These are phyloP conservation scores for Cololabis saira DNA, from an alignment of 2,113 vertebrate species.

Conservation along the genomic window DNA sequence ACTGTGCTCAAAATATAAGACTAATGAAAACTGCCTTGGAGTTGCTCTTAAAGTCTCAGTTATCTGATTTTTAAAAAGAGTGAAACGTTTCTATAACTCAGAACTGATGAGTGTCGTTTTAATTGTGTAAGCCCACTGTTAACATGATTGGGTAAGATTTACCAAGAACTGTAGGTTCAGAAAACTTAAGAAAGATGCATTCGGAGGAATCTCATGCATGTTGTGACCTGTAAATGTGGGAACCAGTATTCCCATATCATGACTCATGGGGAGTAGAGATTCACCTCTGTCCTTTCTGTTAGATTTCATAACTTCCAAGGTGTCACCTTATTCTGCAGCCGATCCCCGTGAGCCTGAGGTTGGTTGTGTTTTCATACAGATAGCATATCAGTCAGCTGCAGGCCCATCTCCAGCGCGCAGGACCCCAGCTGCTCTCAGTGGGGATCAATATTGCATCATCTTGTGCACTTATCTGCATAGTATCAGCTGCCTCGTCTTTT, in stretches of 20 bases:
- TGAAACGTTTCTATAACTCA: not conserved
- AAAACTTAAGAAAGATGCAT: not conserved
- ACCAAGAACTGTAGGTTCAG: not conserved
- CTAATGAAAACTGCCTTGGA: no score
- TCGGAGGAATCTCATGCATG: not conserved
- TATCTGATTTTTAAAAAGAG: not conserved
- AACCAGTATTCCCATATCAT: not conserved
- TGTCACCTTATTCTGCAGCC: constrained; percentile 27
- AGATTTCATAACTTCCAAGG: constrained; percentile 14
- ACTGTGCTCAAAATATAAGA: constrained; percentile 26
- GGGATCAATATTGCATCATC: constrained; percentile 68
- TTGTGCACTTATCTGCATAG: not conserved
- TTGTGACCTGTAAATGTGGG: not conserved
- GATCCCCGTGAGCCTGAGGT: constrained; percentile 12
- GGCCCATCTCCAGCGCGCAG: not conserved
- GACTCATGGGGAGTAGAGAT: not conserved
- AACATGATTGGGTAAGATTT: not conserved
- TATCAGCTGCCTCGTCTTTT: not conserved
- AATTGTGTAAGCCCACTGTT: not conserved
- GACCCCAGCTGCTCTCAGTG: constrained; percentile 33
- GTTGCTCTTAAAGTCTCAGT: not conserved
- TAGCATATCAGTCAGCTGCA: constrained; percentile 64
- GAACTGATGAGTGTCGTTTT: not conserved
- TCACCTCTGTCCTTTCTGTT: not conserved
- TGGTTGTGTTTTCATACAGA: constrained; percentile 45